These are phyloP conservation scores for Caenorhabditis sp. DNA, from an alignment of 2,888 invertebrate genomes.

Conservation along the genomic window DNA sequence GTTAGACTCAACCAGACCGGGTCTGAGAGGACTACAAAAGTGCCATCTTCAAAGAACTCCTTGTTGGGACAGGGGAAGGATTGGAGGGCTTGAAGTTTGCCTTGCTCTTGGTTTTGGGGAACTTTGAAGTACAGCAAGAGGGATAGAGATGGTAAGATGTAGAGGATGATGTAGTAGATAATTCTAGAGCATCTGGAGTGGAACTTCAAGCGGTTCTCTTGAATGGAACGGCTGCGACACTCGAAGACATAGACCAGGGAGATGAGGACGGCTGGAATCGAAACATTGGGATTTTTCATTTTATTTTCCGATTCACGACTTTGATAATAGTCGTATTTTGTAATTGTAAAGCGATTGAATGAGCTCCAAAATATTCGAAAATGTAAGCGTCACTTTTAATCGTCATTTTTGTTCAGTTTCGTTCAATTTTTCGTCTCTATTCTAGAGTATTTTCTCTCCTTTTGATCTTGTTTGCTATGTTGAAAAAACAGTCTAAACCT, in stretches of 20 bases:
- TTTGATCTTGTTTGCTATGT: too few species aligned
- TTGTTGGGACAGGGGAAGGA: constrained; percentile 11
- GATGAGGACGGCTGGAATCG: constrained; percentile 56
- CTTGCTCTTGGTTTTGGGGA: constrained; percentile 20
- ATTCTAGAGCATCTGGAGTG: background rate
- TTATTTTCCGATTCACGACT: too few species aligned
- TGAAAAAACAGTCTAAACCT: too few species aligned
- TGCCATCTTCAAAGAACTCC: constrained; percentile 24
- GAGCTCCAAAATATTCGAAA: too few species aligned
- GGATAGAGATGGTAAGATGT: background rate
- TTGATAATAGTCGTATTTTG: too few species aligned
- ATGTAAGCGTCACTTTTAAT: too few species aligned
- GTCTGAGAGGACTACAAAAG: constrained; percentile 21
- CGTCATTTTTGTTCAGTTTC: too few species aligned
- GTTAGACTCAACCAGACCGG: background rate
- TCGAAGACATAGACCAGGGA: constrained; percentile 63
- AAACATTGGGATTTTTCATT: too few species aligned
- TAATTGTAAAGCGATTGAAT: too few species aligned
- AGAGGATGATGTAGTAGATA: background rate
- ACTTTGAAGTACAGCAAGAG: constrained; percentile 1
- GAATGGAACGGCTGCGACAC: constrained; percentile 16
- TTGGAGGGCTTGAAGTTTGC: constrained; percentile 11
- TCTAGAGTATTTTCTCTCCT: too few species aligned
- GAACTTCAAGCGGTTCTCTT: constrained; percentile 22
- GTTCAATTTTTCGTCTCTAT: too few species aligned